Base-by-base conservation (phyloP, 2,888 invertebrate genomes). In the Masnerella sp. region DNA sequence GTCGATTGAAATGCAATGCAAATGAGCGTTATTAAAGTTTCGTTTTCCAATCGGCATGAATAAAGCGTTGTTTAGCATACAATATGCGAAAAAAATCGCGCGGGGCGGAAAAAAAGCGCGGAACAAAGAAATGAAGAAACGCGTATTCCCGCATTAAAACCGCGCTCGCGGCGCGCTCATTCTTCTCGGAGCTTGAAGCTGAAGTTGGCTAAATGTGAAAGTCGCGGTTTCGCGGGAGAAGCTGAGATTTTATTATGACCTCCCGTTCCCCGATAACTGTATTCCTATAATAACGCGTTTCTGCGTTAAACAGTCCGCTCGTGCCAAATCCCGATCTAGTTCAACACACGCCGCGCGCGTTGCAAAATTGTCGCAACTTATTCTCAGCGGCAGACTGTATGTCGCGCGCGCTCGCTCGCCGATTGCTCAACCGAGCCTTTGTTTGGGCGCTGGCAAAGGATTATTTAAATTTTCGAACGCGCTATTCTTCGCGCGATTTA, bases 161-260 rank as follows among this genome's bases (percentile, higher is more conserved):
- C 34, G 42, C 22, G 64, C 43, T 59, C 58, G 43, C 58, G 58
- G 52, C 52, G 58, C 71, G 59, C 71, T 65, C 51, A 64, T 47
- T 54, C 40, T 45, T 65, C 59, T 62, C 45, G 38, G 25, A 14
- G 18, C 56, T n/a, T 72, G 54, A 65, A 59, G 67, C 61, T 59
- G 67, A 72, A 61, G 73, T 74, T 64, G 64, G 64, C 74, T 69
- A 64, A 74, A 74, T 69, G 74, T 69, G 74, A 74, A 74, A 74
- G 74, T 74, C 58, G 49, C 68, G 51, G 43, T 62, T 68, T 64
- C 58, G 52, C 62, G 42, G 47, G 62, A 68, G 68, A 73, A 64
- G 74, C 69, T 69, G 51, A 69, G 68, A 64, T 67, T 74, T 68
- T 69, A 74, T 74, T 74, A 47, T 62, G 72, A 67, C 72, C 72